These are phyloP conservation scores for Riparia riparia DNA, from an alignment of 2,113 vertebrate species.

Conservation along the genomic window DNA sequence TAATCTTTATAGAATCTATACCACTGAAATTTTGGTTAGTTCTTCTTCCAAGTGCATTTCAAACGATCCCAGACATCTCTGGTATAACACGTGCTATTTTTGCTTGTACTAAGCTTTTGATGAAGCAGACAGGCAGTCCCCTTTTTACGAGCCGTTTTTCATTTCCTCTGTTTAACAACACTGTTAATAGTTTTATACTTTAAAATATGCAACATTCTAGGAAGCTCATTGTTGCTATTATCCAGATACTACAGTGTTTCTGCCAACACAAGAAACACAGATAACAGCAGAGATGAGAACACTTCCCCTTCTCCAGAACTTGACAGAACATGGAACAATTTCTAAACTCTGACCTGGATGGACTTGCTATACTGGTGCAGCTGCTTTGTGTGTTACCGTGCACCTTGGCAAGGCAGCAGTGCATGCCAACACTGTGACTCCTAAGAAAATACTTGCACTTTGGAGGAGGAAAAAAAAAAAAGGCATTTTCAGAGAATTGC, in stretches of 20 bases:
- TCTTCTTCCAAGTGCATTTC: neutral
- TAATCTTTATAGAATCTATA: neutral
- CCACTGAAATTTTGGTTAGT: neutral
- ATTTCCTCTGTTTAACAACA: neutral
- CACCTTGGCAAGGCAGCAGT: neutral
- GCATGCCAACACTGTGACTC: neutral
- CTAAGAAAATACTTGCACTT: neutral
- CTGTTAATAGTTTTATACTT: neutral
- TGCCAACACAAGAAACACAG: neutral
- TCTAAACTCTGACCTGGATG: neutral
- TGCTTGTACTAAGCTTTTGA: neutral
- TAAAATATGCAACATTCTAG: neutral
- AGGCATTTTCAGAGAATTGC: neutral
- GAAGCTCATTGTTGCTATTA: neutral
- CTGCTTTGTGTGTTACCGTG: neutral
- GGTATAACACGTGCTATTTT: neutral
- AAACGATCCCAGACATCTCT: neutral
- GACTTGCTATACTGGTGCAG: slow-evolving; percentile 32
- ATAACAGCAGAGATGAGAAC: neutral
- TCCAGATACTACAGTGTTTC: neutral
- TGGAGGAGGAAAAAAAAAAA: neutral
- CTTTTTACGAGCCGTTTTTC: neutral
- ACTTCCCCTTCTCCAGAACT: neutral
- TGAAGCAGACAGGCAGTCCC: neutral
- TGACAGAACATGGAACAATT: slow-evolving; percentile 6